Conservation (phyloP, 2,888 invertebrate genomes). For the Tetramorium bicarinatum region DNA sequence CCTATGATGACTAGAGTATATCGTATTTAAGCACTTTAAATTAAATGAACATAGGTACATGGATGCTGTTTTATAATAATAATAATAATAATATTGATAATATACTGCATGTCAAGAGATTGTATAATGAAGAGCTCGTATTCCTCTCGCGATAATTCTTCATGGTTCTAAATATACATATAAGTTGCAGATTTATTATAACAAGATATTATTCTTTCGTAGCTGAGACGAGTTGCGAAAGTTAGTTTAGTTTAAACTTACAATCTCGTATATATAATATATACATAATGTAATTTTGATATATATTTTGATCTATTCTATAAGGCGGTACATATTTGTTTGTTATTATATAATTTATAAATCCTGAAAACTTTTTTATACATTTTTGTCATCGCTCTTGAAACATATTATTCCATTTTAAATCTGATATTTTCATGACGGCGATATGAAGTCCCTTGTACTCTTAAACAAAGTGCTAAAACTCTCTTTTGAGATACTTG, state of each 20-base stretch:
- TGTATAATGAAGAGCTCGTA: slow-evolving; percentile 66
- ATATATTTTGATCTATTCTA: slow-evolving; percentile 75
- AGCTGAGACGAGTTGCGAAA: slow-evolving; percentile 34
- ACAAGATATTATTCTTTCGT: slow-evolving; percentile 50
- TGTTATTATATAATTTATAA: slow-evolving; percentile 71
- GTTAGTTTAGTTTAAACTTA: slow-evolving; percentile 36
- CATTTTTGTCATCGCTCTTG: slow-evolving; percentile 53
- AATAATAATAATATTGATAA: slow-evolving; percentile 66
- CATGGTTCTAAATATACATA: slow-evolving; percentile 60
- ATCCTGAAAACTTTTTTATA: slow-evolving; percentile 66
- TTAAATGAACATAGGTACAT: slow-evolving; percentile 73
- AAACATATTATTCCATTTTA: slow-evolving; percentile 50
- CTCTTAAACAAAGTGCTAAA: slow-evolving; percentile 49
- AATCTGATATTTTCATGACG: slow-evolving; percentile 44
- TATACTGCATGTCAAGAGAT: slow-evolving; percentile 70
- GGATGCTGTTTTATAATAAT: slow-evolving; percentile 72
- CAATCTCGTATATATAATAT: neutral
- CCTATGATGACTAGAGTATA: slow-evolving; percentile 73
- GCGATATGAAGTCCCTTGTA: neutral
- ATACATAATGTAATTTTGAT: slow-evolving; percentile 58
- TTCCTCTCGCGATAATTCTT: slow-evolving; percentile 65
- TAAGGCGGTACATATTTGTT: slow-evolving; percentile 61
- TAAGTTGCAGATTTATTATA: slow-evolving; percentile 69
- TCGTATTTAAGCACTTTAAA: slow-evolving; percentile 77
- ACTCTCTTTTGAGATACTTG: slow-evolving; percentile 50